Conservation (phyloP, 2,797 vertebrate genomes). For the Macrochelys suwanniensis region DNA sequence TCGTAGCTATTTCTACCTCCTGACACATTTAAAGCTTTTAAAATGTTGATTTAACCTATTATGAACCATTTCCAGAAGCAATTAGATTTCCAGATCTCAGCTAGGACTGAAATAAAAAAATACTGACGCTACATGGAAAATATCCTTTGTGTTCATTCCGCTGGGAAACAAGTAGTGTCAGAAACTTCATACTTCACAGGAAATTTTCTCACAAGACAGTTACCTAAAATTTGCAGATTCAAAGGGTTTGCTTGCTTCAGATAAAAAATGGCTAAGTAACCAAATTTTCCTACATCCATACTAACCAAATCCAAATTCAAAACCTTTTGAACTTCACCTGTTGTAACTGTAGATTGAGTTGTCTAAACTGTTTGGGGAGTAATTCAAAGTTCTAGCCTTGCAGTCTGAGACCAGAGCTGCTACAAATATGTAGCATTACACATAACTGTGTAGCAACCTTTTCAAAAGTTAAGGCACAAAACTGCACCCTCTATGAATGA, state of each 20-base stretch:
- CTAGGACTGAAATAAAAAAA: not conserved
- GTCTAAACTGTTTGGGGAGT: not conserved
- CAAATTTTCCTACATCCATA: not conserved
- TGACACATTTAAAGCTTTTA: not conserved
- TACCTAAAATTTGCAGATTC: not conserved
- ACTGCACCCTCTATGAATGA: not conserved
- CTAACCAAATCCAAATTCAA: not conserved
- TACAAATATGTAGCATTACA: not conserved
- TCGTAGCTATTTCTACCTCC: not conserved
- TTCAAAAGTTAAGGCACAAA: not conserved
- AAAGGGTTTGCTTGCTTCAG: not conserved
- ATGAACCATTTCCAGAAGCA: not conserved
- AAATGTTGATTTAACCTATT: not conserved
- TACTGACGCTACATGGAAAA: not conserved
- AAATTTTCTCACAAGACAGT: not conserved
- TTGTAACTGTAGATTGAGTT: not conserved
- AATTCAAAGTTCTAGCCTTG: not conserved
- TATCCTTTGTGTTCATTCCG: not conserved
- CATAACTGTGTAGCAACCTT: not conserved
- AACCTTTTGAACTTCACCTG: not conserved
- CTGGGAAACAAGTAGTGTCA: not conserved
- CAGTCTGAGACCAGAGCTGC: not conserved
- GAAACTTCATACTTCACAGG: not conserved
- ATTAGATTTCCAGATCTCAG: not conserved
- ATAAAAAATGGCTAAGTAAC: not conserved